Base-by-base conservation (phyloP, 2,113 vertebrate genomes). In the Aldabrachelys gigantea region DNA sequence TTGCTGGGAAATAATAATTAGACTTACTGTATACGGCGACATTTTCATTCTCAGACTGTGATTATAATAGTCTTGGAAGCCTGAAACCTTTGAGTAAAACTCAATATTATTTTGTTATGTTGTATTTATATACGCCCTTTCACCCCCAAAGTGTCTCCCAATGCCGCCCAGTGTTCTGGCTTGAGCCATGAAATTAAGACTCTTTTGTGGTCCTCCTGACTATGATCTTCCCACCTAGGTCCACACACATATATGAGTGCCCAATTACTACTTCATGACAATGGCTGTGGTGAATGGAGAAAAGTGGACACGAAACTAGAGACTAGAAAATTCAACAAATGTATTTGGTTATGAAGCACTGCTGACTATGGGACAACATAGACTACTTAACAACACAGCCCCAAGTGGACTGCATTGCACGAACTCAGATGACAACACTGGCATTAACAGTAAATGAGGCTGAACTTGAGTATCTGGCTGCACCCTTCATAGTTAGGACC, bases 1-100 rank as follows among this genome's bases (percentile, higher is more conserved):
- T 97, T 81, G 1, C 49, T 94, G 81, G 76, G 81, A 97, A 97
- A 94, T 41, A 95, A 88, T 65, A 95, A 81, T 56, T 84, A 92
- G 76, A 31, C 29, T 50, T 88, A n/a, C 52, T 86, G 12, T 92
- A 86, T 29, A 93, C 21, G 19, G 83, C 50, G 78, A 16, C 35
- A 80, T 88, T 96, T 96, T 79, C 21, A 81, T 94, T 96, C 91
- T 94, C 87, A 90, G 95, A 91, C 65, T 89, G 7, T 79, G n/a
- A 54, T 85, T 17, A 49, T 84, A 79, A 1, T 52, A 91, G 82
- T 88, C 88, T 94, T 88, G 59, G 53, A 96, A 95, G 47, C 4
- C 6, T 47, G 95, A 87, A 89, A 69, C 35, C 65, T 80, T 62
- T 25, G 78, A 81, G 75, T 44, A 80, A 31, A 85, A 56, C 25